Conservation (phyloP, 1,140 invertebrate species). For the Laodelphax striatellus region DNA sequence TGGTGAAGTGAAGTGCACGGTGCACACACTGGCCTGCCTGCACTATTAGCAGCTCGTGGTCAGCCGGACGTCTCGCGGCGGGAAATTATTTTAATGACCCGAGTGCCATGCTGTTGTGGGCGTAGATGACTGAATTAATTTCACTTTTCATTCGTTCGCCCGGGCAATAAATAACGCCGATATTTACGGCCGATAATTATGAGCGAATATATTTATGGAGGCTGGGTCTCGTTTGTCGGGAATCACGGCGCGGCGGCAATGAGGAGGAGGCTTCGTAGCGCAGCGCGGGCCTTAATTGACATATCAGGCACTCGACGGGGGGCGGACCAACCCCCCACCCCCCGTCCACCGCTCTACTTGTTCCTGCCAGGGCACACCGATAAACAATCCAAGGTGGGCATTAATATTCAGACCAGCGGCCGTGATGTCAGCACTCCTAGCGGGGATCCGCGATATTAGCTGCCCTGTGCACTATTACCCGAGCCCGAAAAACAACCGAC, state of each 20-base stretch:
- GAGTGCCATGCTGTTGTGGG: not conserved
- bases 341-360: not conserved
- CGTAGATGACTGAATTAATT: constrained; percentile 1
- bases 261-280: not conserved
- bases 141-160: not conserved
- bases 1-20: no score
- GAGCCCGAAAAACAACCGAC: no score
- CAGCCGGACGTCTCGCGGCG: not conserved
- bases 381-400: not conserved
- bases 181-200: not conserved
- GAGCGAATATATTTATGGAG: not conserved
- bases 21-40: no score
- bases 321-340: not conserved
- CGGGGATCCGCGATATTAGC: not conserved
- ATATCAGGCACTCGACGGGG: constrained; percentile 2
- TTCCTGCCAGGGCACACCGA: not conserved
- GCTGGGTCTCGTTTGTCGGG: not conserved
- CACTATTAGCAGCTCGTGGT: no score
- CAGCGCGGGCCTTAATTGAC: not conserved
- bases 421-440: not conserved
- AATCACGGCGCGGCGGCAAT: no score
- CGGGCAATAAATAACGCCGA: not conserved
- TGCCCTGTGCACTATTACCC: no score
- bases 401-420: not conserved
- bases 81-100: constrained; percentile 1